Conservation (phyloP, 2,113 vertebrate species). For the Antechinus stuartii region DNA sequence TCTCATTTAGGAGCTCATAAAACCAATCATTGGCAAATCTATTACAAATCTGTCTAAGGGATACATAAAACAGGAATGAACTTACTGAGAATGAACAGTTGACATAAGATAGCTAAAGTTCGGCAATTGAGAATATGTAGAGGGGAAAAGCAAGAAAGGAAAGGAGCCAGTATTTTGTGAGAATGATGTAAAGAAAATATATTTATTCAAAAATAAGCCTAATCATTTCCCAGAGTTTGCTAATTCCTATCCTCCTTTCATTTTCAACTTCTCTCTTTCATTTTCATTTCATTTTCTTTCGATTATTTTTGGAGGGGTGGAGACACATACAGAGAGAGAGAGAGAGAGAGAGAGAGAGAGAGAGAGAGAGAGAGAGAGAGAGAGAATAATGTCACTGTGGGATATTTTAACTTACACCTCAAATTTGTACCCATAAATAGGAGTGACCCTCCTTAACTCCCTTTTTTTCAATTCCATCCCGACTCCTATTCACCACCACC, state of each 20-base stretch:
- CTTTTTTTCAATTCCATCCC: background rate
- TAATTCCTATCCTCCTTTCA: background rate
- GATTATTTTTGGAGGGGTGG: background rate
- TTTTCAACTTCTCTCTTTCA: conserved; percentile 56
- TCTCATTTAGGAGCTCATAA: background rate
- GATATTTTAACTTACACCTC: background rate
- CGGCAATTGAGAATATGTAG: background rate
- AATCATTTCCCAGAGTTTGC: background rate
- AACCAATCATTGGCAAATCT: background rate
- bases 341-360: background rate
- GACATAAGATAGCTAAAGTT: background rate
- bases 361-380: too few species aligned
- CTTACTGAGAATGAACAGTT: background rate
- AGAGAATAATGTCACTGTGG: background rate
- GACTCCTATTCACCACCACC: background rate
- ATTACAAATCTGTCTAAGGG: background rate
- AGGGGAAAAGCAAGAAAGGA: background rate
- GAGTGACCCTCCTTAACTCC: background rate
- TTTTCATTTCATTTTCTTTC: background rate
- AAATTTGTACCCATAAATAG: background rate
- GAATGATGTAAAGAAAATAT: background rate
- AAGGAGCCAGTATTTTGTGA: background rate
- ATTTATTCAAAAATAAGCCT: background rate
- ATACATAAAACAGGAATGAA: conserved; percentile 2
- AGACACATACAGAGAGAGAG: background rate